A percentile compares a stretch with the other conserved stretches of the same genome.
phyloP scores from a whole-genome alignment of 1,140 invertebrate species.

The Trichonephila inaurata region DNA sequence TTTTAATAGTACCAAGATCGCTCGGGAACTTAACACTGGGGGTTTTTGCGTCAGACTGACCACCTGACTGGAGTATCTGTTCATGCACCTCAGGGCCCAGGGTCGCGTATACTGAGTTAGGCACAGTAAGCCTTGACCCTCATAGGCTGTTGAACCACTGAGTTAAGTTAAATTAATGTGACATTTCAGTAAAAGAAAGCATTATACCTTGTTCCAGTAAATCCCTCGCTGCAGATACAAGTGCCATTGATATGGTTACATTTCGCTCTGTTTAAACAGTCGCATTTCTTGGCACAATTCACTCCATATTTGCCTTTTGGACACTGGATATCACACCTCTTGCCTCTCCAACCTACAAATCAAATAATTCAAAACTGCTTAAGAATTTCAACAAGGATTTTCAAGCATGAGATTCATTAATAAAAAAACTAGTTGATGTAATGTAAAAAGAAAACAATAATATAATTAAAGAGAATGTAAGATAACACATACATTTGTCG shows the following conservation, averaged over 20 bases:
- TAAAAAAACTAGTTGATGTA: not conserved
- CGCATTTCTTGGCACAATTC: slow-evolving; percentile 88
- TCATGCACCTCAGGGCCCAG: too few relatives aligned
- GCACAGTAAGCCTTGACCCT: too few relatives aligned
- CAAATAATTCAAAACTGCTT: not conserved
- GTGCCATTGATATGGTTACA: slow-evolving; percentile 89
- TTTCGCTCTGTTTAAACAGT: slow-evolving; percentile 90
- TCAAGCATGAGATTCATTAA: not conserved
- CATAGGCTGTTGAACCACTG: too few relatives aligned
- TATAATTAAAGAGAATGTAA: not conserved
- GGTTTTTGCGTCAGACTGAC: too few relatives aligned
- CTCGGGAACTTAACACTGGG: too few relatives aligned
- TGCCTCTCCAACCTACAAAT: slow-evolving; percentile 88
- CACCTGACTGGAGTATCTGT: too few relatives aligned
- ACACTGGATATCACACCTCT: slow-evolving; percentile 89
- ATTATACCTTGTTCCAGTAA: slow-evolving; percentile 84
- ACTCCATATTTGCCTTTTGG: slow-evolving; percentile 88
- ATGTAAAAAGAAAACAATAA: not conserved
- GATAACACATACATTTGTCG: too few relatives aligned
- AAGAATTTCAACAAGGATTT: not conserved
- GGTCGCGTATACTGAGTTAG: too few relatives aligned
- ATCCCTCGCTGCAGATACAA: slow-evolving; percentile 93
- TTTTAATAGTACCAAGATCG: too few relatives aligned
- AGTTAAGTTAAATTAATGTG: not conserved
- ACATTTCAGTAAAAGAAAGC: not conserved